These are phyloP conservation scores for Heliconius aoede DNA, from an alignment of 2,888 invertebrate species.

Conservation along the genomic window DNA sequence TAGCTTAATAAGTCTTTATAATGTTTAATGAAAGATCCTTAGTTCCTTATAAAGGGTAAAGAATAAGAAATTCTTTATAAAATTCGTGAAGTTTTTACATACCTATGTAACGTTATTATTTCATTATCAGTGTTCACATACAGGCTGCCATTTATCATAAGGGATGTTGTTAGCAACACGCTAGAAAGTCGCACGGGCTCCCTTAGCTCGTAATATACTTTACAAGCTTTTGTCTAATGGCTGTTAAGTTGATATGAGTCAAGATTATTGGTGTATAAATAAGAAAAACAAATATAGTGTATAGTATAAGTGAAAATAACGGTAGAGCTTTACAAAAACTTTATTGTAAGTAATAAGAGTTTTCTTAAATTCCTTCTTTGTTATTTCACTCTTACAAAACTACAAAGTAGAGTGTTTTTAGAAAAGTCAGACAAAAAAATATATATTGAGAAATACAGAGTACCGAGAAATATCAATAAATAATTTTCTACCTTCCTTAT, in stretches of 20 bases:
- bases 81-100: background rate
- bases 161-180: constrained; percentile 39
- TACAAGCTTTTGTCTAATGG: constrained; percentile 36
- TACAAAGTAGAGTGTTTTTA: too few relatives aligned
- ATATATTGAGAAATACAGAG: too few relatives aligned
- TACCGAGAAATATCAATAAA: too few relatives aligned
- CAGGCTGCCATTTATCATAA: constrained; percentile 39
- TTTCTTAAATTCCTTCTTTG: too few relatives aligned
- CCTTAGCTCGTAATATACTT: constrained; percentile 38
- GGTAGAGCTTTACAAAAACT: too few relatives aligned
- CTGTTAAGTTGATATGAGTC: constrained; percentile 17
- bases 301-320: too few relatives aligned
- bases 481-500: background rate
- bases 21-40: background rate
- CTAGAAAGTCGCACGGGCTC: constrained; percentile 29
- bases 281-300: background rate
- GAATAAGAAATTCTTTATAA: background rate
- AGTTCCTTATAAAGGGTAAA: background rate
- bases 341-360: too few relatives aligned
- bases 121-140: constrained; percentile 30
- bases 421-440: too few relatives aligned
- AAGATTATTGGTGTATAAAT: constrained; percentile 17
- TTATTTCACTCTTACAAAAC: too few relatives aligned
- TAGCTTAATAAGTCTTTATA: background rate
- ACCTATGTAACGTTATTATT: constrained; percentile 18